phyloP scores from a whole-genome alignment of 1,140 invertebrate species.

The Drosophila oshimai region DNA sequence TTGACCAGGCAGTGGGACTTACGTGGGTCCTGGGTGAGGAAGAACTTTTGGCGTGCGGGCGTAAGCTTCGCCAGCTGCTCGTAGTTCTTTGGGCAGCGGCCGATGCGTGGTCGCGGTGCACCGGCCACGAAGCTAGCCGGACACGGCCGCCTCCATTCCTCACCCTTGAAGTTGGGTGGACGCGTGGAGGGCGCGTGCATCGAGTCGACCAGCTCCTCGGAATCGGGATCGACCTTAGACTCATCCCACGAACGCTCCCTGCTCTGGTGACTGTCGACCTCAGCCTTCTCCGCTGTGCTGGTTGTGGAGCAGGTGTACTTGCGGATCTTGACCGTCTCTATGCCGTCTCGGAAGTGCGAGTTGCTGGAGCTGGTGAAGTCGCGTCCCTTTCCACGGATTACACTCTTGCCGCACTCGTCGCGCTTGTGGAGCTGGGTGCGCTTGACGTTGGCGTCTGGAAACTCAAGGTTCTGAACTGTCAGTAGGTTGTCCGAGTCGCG shows the following conservation, averaged over 20 bases:
- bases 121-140: constrained; percentile 60
- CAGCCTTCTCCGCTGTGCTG: background rate
- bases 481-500: constrained; percentile 39
- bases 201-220: constrained; percentile 57
- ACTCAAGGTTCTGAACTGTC: constrained; percentile 59
- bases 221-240: background rate
- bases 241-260: background rate
- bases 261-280: background rate
- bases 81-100: constrained; percentile 58
- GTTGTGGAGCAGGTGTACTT: constrained; percentile 12
- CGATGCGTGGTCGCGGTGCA: constrained; percentile 46
- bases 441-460: constrained; percentile 54
- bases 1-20: constrained; percentile 61
- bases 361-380: constrained; percentile 48
- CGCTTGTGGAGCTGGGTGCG: constrained; percentile 48
- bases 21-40: constrained; percentile 75
- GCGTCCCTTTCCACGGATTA: constrained; percentile 3
- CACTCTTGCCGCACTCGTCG: constrained; percentile 44
- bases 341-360: constrained; percentile 48
- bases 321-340: constrained; percentile 57
- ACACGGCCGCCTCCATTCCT: constrained; percentile 63
- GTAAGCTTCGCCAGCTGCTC: constrained; percentile 62
- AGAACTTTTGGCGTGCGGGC: constrained; percentile 66
- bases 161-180: constrained; percentile 26
- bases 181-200: constrained; percentile 38